phyloP scores from a whole-genome alignment of 2,888 invertebrate genomes.

The Drosophila flavopinicola region DNA sequence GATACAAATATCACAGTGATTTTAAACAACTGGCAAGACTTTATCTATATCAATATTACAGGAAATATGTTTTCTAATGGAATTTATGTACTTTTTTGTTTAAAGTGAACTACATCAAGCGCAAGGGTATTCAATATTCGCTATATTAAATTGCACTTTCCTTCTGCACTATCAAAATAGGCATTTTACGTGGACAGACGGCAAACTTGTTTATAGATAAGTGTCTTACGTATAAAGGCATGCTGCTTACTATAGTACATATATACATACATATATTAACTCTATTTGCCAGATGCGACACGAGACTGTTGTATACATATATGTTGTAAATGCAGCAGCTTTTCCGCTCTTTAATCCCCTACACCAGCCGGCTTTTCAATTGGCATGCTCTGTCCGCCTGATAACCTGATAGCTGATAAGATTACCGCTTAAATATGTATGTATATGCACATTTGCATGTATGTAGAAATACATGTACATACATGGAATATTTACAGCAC shows the following conservation, averaged over 20 bases:
- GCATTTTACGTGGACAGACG: slow-evolving; percentile 18
- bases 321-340: background rate
- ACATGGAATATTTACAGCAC: background rate
- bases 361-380: slow-evolving; percentile 5
- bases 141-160: background rate
- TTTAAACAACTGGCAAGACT: too few relatives aligned
- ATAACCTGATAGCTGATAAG: slow-evolving; percentile 52
- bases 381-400: slow-evolving; percentile 34
- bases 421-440: background rate
- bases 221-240: too few relatives aligned
- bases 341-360: background rate
- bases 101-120: too few relatives aligned
- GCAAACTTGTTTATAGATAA: slow-evolving; percentile 39
- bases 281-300: slow-evolving; percentile 1
- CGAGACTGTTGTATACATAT: background rate
- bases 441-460: background rate
- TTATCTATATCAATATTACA: too few relatives aligned
- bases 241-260: background rate
- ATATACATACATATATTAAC: background rate
- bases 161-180: slow-evolving; percentile 31
- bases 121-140: background rate
- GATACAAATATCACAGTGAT: too few relatives aligned
- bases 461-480: background rate
- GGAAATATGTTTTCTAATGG: too few relatives aligned
- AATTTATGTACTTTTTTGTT: too few relatives aligned